Conservation (phyloP, 2,113 vertebrate genomes). For the Prunella himalayana region DNA sequence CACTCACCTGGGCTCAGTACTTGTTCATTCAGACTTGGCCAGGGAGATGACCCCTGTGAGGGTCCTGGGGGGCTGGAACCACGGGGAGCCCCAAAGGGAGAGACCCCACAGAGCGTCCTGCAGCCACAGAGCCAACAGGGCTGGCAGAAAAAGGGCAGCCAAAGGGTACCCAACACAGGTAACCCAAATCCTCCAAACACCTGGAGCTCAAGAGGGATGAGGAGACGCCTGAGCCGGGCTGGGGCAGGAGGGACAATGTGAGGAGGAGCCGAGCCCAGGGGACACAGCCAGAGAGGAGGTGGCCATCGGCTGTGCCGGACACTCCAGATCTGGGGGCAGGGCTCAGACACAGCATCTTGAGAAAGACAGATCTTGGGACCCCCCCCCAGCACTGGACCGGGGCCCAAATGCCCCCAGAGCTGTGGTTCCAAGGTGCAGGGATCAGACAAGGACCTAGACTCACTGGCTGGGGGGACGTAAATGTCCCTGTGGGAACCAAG, state of each 20-base stretch:
- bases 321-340: neutral
- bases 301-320: accelerated
- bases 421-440: accelerated
- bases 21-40: neutral
- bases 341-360: neutral
- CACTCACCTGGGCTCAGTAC: neutral
- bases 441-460: neutral
- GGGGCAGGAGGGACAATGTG: accelerated
- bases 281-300: neutral
- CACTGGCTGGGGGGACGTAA: accelerated
- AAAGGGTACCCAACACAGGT: neutral
- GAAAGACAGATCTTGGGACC: neutral
- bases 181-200: neutral
- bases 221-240: neutral
- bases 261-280: neutral
- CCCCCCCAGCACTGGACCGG: accelerated
- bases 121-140: accelerated
- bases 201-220: neutral
- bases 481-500: neutral
- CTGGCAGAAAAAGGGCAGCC: neutral
- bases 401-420: neutral
- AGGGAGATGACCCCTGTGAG: neutral
- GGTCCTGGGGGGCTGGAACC: neutral
- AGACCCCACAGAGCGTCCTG: neutral
- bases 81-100: neutral